Percentiles rank a stretch among this genome's conserved stretches.
phyloP scores from a whole-genome alignment of 1,140 invertebrate species.

The Caenorhabditis inopinata region DNA sequence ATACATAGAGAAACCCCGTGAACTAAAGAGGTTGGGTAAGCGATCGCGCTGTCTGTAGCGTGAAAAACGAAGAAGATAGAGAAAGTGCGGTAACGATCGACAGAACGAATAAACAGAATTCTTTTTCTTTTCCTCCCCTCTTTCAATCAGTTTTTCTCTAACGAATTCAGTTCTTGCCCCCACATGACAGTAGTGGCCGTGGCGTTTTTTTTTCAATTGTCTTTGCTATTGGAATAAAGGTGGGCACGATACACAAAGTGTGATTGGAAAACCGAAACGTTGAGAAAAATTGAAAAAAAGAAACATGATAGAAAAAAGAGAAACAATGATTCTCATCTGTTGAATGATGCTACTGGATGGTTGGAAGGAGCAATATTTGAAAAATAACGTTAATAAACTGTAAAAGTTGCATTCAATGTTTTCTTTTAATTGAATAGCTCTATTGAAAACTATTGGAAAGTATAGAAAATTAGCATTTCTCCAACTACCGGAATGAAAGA shows the following conservation, averaged over 20 bases:
- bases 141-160: background rate
- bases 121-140: background rate
- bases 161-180: slow-evolving; percentile 20
- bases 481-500: background rate
- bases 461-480: background rate
- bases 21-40: too few species aligned
- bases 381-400: too few species aligned
- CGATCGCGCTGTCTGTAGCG: background rate
- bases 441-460: too few species aligned
- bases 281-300: background rate
- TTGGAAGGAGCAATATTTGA: too few species aligned
- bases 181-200: background rate
- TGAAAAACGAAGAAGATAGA: background rate
- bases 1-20: background rate
- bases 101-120: background rate
- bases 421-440: too few species aligned
- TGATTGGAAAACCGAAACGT: background rate
- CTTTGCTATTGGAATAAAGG: background rate
- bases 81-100: background rate
- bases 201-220: background rate
- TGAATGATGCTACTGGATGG: too few species aligned
- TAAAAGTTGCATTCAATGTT: too few species aligned
- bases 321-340: too few species aligned
- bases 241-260: background rate
- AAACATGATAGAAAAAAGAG: background rate